Evolutionary conservation across 2,113 vertebrate species (phyloP), one percentile per base, ranked within the genome.

Genomic region (Barbus barbus): DNA sequence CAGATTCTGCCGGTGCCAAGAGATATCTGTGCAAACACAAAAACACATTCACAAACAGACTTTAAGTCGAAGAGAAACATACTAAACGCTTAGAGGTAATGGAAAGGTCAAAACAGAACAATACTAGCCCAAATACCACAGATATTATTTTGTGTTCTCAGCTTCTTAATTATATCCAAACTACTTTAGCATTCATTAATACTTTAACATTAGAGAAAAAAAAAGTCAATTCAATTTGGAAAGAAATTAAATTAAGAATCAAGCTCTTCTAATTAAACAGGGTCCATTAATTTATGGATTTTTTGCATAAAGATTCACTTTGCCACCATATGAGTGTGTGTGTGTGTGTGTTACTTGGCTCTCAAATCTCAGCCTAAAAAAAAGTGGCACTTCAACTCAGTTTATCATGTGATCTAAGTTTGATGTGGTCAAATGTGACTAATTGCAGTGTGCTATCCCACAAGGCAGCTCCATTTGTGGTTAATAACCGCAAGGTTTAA

Each of bases 401-500:
- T 36, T 46, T 31, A 78, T 41, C 28, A 36, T 78, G 13, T 41
- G n/a, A 78, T 41, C 76, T 44, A n/a, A 9, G 56, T 67, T 51
- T 81, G 18, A 81, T 26, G 76, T 78, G 41, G 77, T 53, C 20
- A 2, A 69, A 69, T 3, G 9, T 81, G 78, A 81, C 60, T 81
- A 81, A 81, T 69, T 81, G 60, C 24, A 38, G 56, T 46, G 36
- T 14, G 58, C 38, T 31, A 28, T 65, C n/a, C 58, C 58, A 65
- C 7, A 46, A 80, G 58, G 36, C 38, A 41, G 26, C 26, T 63
- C 77, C 3, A 36, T 65, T 81, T 69, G 61, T 22, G 24, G 44
- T 81, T 31, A 69, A 69, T 81, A 69, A 81, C 61, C 61, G 12
- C 63, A 69, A 69, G 78, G 38, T 81, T 65, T 67, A 69, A 51